Evolutionary conservation across 37 sponge, comb jelly and placozoan species (phyloP).

Genomic region (Cliona cf. orientalis): DNA sequence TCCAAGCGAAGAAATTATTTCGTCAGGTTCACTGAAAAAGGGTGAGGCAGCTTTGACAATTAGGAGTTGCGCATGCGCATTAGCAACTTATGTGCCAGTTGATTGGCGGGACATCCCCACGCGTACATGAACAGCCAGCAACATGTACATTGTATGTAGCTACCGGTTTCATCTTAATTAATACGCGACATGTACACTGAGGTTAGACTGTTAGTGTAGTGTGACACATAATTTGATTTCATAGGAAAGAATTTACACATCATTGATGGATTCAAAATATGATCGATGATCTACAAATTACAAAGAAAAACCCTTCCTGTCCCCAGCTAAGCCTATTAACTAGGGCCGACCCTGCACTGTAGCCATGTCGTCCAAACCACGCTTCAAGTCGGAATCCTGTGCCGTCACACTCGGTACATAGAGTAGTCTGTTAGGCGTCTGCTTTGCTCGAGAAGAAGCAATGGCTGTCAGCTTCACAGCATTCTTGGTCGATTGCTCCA

Average conservation of each 20-base stretch:
- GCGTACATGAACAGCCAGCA: no score
- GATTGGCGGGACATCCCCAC: neutral
- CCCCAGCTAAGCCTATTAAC: no score
- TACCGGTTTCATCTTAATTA: no score
- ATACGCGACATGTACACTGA: conserved; percentile 2
- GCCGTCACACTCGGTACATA: conserved; percentile 37
- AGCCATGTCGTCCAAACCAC: neutral
- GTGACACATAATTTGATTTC: no score
- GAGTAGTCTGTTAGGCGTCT: conserved; percentile 70
- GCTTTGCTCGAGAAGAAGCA: neutral
- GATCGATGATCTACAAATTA: neutral
- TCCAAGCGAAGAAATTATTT: conserved; percentile 67
- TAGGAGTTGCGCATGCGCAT: conserved; percentile 40
- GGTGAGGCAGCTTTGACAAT: neutral
- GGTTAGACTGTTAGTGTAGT: neutral
- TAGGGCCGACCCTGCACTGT: neutral
- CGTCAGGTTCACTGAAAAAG: conserved; percentile 60
- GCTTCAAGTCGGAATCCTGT: conserved; percentile 1
- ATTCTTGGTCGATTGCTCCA: conserved; percentile 49
- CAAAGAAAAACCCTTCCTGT: no score
- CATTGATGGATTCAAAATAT: no score
- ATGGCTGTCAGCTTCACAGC: conserved; percentile 15
- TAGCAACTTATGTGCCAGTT: neutral
- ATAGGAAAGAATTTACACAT: no score
- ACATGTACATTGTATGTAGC: no score